Evolutionary conservation across 2,888 invertebrate genomes (phyloP), one percentile per base, ranked within the genome.

Genomic region (Diaperis boleti): DNA sequence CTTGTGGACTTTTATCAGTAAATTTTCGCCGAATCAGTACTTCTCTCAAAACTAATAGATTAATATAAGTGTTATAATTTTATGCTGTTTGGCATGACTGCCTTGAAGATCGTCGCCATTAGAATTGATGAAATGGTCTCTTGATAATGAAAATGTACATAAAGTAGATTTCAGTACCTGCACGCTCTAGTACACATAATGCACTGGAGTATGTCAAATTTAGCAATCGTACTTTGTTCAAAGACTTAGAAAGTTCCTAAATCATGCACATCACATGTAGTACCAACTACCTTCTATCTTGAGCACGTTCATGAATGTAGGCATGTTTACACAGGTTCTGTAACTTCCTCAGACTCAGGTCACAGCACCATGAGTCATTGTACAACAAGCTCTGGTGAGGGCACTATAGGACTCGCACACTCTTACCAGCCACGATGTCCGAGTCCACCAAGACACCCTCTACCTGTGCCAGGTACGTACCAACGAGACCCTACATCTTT

Each of bases 271-370:
- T 26, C 17, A n/a, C 37, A 22, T n/a, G 22, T 44, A 18, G 54
- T 22, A 59, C 44, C 39, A 8, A 59, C 35, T 45, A 52, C 29
- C 29, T 39, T 3, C 50, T 17, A 55, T 67, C 69, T 69, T 69
- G 69, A 69, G 72, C 72, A 71, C 67, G 70, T 59, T 64, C 42
- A 69, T 73, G 70, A 72, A 70, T 69, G 73, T 64, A 45, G 59
- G 77, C 77, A 77, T 77, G 76, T 72, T 74, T 72, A 72, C 68
- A 75, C 81, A 87, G 93, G 93, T 81, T 94, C 95, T 73, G 92
- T 94, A 77, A 94, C 95, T 74, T 95, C 95, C 76, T 95, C 94
- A 82, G 95, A 94, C 84, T 93, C 93, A 78, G 94, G 94, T 76
- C 93, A 93, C 83, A 92, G 92, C 75, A 92, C 92, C 73, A 86